Evolutionary conservation across 2,888 invertebrate genomes (phyloP).

Genomic region (Charanyca ferruginea): DNA sequence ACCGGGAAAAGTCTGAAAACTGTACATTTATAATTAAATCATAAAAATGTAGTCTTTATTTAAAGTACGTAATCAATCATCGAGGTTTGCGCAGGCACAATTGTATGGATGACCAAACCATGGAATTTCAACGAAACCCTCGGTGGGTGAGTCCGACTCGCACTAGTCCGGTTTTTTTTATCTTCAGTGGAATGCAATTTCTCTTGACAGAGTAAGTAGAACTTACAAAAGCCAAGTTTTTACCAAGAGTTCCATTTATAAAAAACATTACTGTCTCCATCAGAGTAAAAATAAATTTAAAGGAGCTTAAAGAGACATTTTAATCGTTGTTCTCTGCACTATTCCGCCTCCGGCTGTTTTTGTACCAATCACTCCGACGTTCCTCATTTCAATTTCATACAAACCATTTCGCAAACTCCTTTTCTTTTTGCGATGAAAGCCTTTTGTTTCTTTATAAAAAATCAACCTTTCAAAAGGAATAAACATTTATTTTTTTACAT

Average conservation of each 20-base stretch:
- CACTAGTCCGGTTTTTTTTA: too few relatives aligned
- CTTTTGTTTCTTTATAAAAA: conserved; percentile 21
- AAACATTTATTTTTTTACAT: conserved; percentile 1
- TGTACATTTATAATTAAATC: too few relatives aligned
- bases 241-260: conserved; percentile 33
- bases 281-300: conserved; percentile 45
- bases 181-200: neutral
- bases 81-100: too few relatives aligned
- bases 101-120: too few relatives aligned
- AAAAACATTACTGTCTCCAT: conserved; percentile 22
- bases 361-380: conserved; percentile 20
- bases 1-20: too few relatives aligned
- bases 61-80: too few relatives aligned
- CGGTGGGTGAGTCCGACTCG: too few relatives aligned
- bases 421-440: conserved; percentile 26
- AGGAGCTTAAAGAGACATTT: conserved; percentile 54
- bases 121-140: too few relatives aligned
- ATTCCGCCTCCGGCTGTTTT: conserved; percentile 23
- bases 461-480: conserved; percentile 1
- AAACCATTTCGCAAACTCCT: conserved; percentile 28
- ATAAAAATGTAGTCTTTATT: too few relatives aligned
- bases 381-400: conserved; percentile 58
- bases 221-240: conserved; percentile 21
- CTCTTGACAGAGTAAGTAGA: neutral
- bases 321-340: conserved; percentile 48